Percentiles rank a stretch among this genome's conserved stretches.
Conservation (phyloP, 2,888 invertebrate species). For the Enchytraeus crypticus region DNA sequence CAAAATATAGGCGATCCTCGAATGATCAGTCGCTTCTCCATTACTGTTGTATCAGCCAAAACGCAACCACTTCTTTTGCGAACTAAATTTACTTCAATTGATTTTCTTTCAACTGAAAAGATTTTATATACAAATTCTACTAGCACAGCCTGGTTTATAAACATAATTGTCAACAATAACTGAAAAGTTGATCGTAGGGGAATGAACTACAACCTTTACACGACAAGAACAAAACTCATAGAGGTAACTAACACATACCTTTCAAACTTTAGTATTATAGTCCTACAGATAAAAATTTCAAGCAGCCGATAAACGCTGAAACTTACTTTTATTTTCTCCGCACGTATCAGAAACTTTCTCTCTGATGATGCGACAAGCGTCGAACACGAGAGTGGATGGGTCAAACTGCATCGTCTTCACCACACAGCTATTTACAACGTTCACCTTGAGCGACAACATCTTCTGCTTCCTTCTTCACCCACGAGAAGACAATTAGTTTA, state of each 20-base stretch:
- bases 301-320: not conserved
- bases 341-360: slow-evolving; percentile 83
- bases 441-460: slow-evolving; percentile 53
- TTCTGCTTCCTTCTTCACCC: slow-evolving; percentile 37
- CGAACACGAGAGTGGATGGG: slow-evolving; percentile 85
- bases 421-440: slow-evolving; percentile 53
- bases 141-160: too few relatives aligned
- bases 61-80: too few relatives aligned
- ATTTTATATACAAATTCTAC: too few relatives aligned
- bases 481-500: not conserved
- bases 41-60: too few relatives aligned
- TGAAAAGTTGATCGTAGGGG: too few relatives aligned
- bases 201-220: too few relatives aligned
- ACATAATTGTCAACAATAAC: too few relatives aligned
- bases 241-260: not conserved
- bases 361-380: slow-evolving; percentile 86
- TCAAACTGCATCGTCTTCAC: slow-evolving; percentile 98
- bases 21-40: too few relatives aligned
- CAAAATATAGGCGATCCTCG: too few relatives aligned
- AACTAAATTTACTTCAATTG: too few relatives aligned
- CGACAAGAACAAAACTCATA: not conserved
- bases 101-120: too few relatives aligned
- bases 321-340: not conserved
- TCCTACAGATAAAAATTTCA: not conserved
- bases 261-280: not conserved